Conservation (phyloP, 2,797 vertebrate genomes). For the Coranthus polyacanthus region DNA sequence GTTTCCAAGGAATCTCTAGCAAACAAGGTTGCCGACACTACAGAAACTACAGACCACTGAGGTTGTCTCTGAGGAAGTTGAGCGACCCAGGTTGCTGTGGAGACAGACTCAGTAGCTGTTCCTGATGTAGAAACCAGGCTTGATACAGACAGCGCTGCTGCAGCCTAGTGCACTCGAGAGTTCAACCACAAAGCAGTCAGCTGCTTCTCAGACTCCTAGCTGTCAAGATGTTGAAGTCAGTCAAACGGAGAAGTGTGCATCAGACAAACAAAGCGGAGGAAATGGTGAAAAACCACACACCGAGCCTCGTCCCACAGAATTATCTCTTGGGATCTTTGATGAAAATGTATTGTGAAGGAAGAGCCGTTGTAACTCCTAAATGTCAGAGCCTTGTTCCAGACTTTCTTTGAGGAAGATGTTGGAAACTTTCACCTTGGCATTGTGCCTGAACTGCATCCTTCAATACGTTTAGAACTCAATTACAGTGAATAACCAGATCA, state of each 20-base stretch:
- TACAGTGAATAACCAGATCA: slow-evolving; percentile 4
- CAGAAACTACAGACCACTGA: too few relatives aligned
- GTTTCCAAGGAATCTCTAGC: too few relatives aligned
- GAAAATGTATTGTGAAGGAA: slow-evolving; percentile 12
- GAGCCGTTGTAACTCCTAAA: slow-evolving; percentile 2
- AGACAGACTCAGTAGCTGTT: too few relatives aligned
- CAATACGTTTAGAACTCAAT: slow-evolving; percentile 5
- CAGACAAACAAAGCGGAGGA: slow-evolving; percentile 11
- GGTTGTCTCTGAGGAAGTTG: too few relatives aligned
- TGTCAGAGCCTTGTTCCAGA: slow-evolving; percentile 3
- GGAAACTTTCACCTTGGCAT: slow-evolving; percentile 18
- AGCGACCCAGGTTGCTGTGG: too few relatives aligned
- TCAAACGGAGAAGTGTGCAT: slow-evolving; percentile 14
- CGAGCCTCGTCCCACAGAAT: slow-evolving; percentile 22
- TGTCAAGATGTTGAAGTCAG: slow-evolving; percentile 19
- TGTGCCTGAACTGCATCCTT: slow-evolving; percentile 4
- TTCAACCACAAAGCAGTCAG: slow-evolving; percentile 5
- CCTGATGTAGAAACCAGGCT: too few relatives aligned
- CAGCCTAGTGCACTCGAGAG: slow-evolving; percentile 13
- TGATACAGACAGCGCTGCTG: too few relatives aligned
- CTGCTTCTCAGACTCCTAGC: slow-evolving; percentile 5
- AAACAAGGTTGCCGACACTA: too few relatives aligned
- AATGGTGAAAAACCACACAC: slow-evolving; percentile 3
- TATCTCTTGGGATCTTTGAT: slow-evolving; percentile 17
- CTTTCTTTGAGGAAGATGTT: not conserved